phyloP scores from a whole-genome alignment of 2,888 invertebrate species.

The Drosophila mulleri region DNA sequence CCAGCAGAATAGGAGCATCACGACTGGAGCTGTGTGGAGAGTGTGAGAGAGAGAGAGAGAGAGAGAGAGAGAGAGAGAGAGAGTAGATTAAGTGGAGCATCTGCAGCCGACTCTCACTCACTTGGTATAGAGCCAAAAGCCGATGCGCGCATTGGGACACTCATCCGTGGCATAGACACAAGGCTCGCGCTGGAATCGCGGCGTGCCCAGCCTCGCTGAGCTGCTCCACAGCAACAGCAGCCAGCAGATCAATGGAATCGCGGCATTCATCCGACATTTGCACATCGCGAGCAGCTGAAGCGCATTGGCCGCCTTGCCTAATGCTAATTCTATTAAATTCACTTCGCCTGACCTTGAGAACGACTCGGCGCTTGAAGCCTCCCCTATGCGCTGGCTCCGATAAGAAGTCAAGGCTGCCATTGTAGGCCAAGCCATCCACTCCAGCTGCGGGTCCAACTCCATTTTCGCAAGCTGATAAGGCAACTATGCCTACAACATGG shows the following conservation, averaged over 20 bases:
- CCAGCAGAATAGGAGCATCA: conserved; percentile 85
- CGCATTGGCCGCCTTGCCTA: conserved; percentile 40
- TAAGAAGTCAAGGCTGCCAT: conserved; percentile 56
- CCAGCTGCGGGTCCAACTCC: conserved; percentile 19
- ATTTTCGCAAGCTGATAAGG: conserved; percentile 29
- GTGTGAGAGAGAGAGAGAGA: too few relatives aligned
- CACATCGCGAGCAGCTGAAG: conserved; percentile 48
- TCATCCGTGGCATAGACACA: conserved; percentile 66
- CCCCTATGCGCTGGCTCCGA: conserved; percentile 43
- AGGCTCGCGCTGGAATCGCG: conserved; percentile 37
- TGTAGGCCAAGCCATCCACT: conserved; percentile 43
- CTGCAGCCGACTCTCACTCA: conserved; percentile 72
- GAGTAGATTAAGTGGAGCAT: neutral
- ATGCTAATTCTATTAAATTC: conserved; percentile 63
- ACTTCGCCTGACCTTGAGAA: conserved; percentile 38
- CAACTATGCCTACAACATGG: neutral
- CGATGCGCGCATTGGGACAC: conserved; percentile 87
- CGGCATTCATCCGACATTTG: conserved; percentile 29
- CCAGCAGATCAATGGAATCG: conserved; percentile 11
- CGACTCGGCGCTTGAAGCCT: conserved; percentile 26
- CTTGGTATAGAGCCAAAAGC: conserved; percentile 88
- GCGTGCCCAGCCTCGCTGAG: conserved; percentile 13
- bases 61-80: too few relatives aligned
- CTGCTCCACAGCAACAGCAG: conserved; percentile 1
- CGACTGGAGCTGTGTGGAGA: conserved; percentile 28